Evolutionary conservation across 2,113 vertebrate species (phyloP), one percentile per base, ranked within the genome.

Genomic region (Saccopteryx bilineata): DNA sequence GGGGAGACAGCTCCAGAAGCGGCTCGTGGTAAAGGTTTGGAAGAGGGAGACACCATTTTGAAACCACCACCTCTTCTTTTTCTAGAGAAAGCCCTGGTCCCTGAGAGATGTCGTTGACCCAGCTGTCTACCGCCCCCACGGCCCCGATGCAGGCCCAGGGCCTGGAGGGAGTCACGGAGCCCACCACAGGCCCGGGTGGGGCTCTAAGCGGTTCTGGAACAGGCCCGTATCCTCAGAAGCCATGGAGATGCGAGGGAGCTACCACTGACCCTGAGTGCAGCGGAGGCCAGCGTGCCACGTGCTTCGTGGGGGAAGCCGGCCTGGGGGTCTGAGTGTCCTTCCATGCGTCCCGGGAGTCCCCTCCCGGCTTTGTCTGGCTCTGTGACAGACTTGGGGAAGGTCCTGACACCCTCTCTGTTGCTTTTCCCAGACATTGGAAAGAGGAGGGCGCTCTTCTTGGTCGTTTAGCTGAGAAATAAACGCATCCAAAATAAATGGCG

Each of bases 391-490:
- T 50, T 52, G 11, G 33, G 46, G 17, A 87, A 82, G 61, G 56
- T 10, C 26, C 14, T 79, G 31, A 28, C 48, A 66, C 17, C 14
- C 13, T 90, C n/a, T 83, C 11, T 63, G 78, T 58, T 54, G 28
- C 63, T 83, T 95, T 94, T 66, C 24, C 23, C 48, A 89, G 31
- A 61, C 50, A 71, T 24, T 76, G 39, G 33, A 46, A 93, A 93
- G 68, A 87, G 31, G 15, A 72, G 7, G 46, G 39, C 39, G 39
- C 39, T 6, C 7, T 18, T 28, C 39, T 24, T 50, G 31, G 46
- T 87, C 48, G 63, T 68, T 93, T 21, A 52, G n/a, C 86, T 82
- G 82, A 84, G 60, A 93, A 97, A 96, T 97, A 96, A 97, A 97
- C n/a, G 46, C 54, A 75, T 50, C 6, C 46, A 69, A 39, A 46